These are phyloP conservation scores for Aulostomus chinensis DNA, from an alignment of 2,797 vertebrate species.

Conservation along the genomic window DNA sequence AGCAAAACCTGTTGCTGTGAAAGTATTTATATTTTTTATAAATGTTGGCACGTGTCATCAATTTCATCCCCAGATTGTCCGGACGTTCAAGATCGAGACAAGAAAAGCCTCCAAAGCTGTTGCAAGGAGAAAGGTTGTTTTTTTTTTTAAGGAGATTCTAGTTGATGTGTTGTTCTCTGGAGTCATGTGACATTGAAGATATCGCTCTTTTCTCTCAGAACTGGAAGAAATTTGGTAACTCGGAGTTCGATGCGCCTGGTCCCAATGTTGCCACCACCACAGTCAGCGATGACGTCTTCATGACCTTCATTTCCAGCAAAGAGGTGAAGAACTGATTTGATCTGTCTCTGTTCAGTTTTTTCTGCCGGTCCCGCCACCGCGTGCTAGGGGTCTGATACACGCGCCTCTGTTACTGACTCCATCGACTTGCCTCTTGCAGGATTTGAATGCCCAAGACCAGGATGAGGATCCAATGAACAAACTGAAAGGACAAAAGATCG, in stretches of 20 bases:
- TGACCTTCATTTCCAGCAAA: conserved; percentile 98
- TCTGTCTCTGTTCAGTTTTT: neutral
- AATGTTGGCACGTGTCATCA: no score
- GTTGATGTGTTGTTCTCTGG: fast-evolving
- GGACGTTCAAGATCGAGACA: conserved; percentile 95
- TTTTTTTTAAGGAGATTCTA: no score
- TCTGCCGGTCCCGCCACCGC: neutral
- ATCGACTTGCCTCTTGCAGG: conserved; percentile 69
- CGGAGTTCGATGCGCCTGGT: conserved; percentile 88
- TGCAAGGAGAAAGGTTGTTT: conserved; percentile 89
- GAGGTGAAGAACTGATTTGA: conserved; percentile 77
- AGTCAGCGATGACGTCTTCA: conserved; percentile 95
- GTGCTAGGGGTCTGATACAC: no score
- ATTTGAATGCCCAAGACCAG: conserved; percentile 90
- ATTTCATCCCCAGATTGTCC: conserved; percentile 82
- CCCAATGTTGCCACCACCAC: conserved; percentile 96
- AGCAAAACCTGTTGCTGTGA: no score
- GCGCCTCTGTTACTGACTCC: neutral
- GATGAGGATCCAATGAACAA: conserved; percentile 99
- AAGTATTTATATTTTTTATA: no score
- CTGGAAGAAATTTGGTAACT: conserved; percentile 98
- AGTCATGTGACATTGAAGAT: fast-evolving
- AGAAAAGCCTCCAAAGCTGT: conserved; percentile 96
- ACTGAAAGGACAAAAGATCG: conserved; percentile 96
- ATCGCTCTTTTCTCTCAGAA: conserved; percentile 74